These are phyloP conservation scores for Apocrypta bakeri DNA, from an alignment of 1,140 invertebrate species.

Conservation along the genomic window DNA sequence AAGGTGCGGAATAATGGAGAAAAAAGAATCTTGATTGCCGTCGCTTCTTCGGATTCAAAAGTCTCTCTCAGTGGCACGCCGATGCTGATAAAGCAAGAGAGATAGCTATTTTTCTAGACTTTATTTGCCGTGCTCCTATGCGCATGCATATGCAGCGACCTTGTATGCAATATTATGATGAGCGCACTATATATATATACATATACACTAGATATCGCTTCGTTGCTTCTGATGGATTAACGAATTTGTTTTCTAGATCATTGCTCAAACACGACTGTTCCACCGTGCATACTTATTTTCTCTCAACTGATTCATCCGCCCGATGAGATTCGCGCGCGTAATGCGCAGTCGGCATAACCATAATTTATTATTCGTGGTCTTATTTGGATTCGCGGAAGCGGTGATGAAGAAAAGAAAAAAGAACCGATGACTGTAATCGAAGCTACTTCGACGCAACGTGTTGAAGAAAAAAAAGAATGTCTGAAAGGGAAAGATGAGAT, in stretches of 20 bases:
- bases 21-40: background rate
- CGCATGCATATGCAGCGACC: too few species aligned
- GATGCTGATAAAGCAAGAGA: too few species aligned
- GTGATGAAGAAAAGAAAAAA: background rate
- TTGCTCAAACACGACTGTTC: background rate
- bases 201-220: background rate
- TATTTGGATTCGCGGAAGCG: background rate
- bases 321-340: too few species aligned
- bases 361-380: background rate
- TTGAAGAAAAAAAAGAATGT: background rate
- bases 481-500: slow-evolving; percentile 4
- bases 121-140: too few species aligned
- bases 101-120: too few species aligned
- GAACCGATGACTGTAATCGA: background rate
- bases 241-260: background rate
- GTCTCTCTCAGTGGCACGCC: too few species aligned
- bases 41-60: background rate
- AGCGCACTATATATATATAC: too few species aligned
- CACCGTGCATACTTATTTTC: too few species aligned
- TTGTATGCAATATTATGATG: background rate
- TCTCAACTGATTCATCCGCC: too few species aligned
- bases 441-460: background rate
- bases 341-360: too few species aligned
- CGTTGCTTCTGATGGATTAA: background rate
- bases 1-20: background rate